Percentiles rank a stretch among this genome's conserved stretches.
These are phyloP conservation scores for Heliconius hewitsoni DNA, from an alignment of 1,140 invertebrate species.

Conservation along the genomic window DNA sequence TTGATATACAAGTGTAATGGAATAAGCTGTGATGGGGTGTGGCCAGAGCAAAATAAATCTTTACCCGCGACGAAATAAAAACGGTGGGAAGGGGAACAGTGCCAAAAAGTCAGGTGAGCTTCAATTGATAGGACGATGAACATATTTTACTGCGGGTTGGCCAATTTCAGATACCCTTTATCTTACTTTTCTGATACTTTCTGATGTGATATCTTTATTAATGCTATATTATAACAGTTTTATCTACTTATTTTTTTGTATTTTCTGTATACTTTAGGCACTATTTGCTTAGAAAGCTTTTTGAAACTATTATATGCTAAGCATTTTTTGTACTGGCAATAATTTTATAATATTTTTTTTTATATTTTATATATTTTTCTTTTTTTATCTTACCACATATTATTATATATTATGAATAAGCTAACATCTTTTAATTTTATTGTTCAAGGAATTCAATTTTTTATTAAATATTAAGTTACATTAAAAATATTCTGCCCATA, in stretches of 20 bases:
- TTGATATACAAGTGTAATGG: slow-evolving; percentile 4
- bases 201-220: neutral
- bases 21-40: slow-evolving; percentile 72
- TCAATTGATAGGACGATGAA: neutral
- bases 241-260: neutral
- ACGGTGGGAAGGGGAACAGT: slow-evolving; percentile 77
- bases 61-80: slow-evolving; percentile 78
- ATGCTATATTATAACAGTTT: neutral
- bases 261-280: neutral
- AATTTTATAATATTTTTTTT: neutral
- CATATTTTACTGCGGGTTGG: neutral
- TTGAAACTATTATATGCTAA: no score
- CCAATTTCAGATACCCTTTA: neutral
- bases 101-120: slow-evolving; percentile 77
- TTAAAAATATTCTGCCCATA: no score
- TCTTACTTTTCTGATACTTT: neutral
- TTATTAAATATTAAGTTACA: no score
- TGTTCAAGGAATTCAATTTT: no score
- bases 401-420: no score
- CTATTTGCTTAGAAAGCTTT: neutral
- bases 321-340: neutral
- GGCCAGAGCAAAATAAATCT: slow-evolving; percentile 82
- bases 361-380: no score
- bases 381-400: no score
- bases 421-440: no score